phyloP scores from a whole-genome alignment of 2,888 invertebrate genomes.

The Drosophila barbarae region DNA sequence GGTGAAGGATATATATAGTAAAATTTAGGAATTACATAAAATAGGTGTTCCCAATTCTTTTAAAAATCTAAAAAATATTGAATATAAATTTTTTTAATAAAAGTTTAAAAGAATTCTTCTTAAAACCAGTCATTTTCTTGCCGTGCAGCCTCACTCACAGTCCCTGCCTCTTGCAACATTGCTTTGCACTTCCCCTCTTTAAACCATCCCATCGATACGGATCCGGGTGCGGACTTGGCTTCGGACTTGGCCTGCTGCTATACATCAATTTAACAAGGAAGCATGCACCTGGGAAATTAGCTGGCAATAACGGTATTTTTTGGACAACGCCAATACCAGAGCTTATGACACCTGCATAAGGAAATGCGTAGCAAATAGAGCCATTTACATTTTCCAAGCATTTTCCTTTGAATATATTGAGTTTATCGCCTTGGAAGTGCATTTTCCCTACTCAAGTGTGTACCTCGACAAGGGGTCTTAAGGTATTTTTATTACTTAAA shows the following conservation, averaged over 20 bases:
- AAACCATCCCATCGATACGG: not conserved
- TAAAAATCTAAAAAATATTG: not conserved
- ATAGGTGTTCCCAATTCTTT: not conserved
- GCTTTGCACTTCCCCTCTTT: conserved; percentile 44
- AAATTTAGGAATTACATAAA: not conserved
- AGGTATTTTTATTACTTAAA: not conserved
- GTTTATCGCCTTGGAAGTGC: not conserved
- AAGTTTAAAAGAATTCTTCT: not conserved
- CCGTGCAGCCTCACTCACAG: conserved; percentile 12
- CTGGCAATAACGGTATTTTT: conserved; percentile 62
- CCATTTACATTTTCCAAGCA: conserved; percentile 17
- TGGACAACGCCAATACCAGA: conserved; percentile 52
- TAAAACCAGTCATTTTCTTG: not conserved
- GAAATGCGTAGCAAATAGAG: not conserved
- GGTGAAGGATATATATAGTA: no score
- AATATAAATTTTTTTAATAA: not conserved
- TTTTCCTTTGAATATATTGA: conserved; percentile 7
- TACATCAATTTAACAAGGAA: conserved; percentile 73
- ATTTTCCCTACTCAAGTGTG: not conserved
- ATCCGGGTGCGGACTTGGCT: conserved; percentile 5
- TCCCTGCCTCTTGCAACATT: conserved; percentile 28
- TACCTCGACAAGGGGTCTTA: not conserved
- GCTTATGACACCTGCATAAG: conserved; percentile 41
- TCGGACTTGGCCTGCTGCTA: conserved; percentile 40
- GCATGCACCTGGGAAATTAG: conserved; percentile 74